Evolutionary conservation across 2,888 invertebrate species (phyloP).

Genomic region (Dorcus parallelipipedus): DNA sequence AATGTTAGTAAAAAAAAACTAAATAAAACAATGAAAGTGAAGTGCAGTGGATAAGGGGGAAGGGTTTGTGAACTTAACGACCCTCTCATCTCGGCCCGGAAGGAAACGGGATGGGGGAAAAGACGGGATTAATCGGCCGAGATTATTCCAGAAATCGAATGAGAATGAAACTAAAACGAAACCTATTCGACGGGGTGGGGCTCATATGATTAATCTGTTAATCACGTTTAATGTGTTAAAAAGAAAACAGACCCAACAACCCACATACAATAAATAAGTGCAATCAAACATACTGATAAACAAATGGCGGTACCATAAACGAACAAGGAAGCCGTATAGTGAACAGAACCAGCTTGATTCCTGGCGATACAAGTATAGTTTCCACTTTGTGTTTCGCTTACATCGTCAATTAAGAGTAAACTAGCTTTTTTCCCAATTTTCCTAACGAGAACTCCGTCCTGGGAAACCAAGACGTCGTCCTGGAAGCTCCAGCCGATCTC

Average conservation of each 20-base stretch:
- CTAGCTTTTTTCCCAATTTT: constrained; percentile 51
- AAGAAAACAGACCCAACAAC: neutral
- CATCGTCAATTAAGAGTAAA: constrained; percentile 45
- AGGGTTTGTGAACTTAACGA: constrained; percentile 26
- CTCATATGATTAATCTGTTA: too few relatives aligned
- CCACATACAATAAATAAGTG: constrained; percentile 24
- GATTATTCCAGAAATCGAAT: neutral
- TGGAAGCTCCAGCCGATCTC: constrained; percentile 56
- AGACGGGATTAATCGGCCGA: neutral
- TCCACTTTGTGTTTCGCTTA: constrained; percentile 43
- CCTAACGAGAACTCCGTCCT: constrained; percentile 39
- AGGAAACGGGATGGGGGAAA: neutral
- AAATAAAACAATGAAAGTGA: constrained; percentile 36
- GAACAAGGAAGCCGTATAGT: constrained; percentile 42
- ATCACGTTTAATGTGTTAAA: neutral
- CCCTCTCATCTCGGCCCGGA: constrained; percentile 6
- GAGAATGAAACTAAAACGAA: neutral
- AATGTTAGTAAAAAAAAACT: constrained; percentile 29
- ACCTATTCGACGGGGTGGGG: constrained; percentile 36
- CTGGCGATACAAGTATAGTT: constrained; percentile 48
- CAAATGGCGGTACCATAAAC: constrained; percentile 44
- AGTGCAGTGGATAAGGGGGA: constrained; percentile 39
- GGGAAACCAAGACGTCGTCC: constrained; percentile 44
- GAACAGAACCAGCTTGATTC: constrained; percentile 45
- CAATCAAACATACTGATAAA: neutral